Percentiles rank a stretch among this genome's conserved stretches.
These are phyloP conservation scores for Mareca penelope DNA, from an alignment of 2,797 vertebrate genomes.

Conservation along the genomic window DNA sequence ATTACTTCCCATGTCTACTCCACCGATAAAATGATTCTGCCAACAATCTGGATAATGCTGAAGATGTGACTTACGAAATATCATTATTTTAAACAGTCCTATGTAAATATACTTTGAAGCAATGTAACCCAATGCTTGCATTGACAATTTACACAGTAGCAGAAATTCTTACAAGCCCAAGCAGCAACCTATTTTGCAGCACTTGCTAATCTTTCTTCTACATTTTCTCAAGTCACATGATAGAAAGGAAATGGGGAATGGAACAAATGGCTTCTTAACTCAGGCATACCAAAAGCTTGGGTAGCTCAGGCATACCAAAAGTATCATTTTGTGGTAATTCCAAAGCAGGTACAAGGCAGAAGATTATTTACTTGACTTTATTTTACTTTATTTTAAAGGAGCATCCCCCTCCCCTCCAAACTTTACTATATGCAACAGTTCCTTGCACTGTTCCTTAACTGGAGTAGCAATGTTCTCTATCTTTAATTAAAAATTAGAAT, in stretches of 20 bases:
- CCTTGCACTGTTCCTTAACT: not conserved
- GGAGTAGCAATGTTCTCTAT: constrained; percentile 8
- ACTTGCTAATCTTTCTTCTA: not conserved
- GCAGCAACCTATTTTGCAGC: not conserved
- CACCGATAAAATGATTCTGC: not conserved
- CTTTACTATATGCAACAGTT: not conserved
- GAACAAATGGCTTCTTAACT: not conserved
- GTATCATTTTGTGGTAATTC: constrained; percentile 28
- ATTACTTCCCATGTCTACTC: not conserved
- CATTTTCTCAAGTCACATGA: not conserved
- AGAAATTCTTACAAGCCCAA: not conserved
- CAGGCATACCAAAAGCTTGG: not conserved
- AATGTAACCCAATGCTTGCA: not conserved
- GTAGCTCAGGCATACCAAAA: constrained; percentile 7
- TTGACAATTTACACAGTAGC: not conserved
- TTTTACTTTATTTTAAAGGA: not conserved
- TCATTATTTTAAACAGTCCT: not conserved
- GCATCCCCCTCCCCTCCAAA: too few relatives aligned
- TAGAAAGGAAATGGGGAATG: not conserved
- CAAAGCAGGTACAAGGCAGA: constrained; percentile 8
- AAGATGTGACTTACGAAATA: not conserved
- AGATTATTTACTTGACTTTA: not conserved
- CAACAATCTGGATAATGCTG: not conserved
- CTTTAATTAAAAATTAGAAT: constrained; percentile 61
- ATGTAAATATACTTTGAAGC: not conserved